Evolutionary conservation across 2,888 invertebrate species (phyloP), one percentile per base, ranked within the genome.

Genomic region (Marasmarcha lunaedactyla): DNA sequence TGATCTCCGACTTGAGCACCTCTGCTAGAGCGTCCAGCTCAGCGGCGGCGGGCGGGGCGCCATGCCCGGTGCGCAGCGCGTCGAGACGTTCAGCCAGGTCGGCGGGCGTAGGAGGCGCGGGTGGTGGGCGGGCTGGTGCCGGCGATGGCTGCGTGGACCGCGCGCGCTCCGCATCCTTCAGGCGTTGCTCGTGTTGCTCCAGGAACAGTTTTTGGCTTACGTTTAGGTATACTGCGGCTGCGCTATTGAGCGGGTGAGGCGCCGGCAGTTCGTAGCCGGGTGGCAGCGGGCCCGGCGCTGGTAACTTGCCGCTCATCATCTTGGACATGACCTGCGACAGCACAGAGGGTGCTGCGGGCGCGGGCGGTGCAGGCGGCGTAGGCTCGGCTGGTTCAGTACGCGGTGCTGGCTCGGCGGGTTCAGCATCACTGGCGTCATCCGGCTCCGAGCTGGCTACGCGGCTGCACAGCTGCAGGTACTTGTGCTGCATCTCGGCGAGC

Each of bases 21-120:
- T 95, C 94, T n/a, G 95, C 94, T 38, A 98, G 85, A 39, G 92
- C 92, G 64, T 95, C 94, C 5, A 96, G 84, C 59, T 96, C 96
- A 2, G 91, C 88, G 10, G 91, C 91, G 1, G 90, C 88, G 52
- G 89, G 87, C 33, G 90, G 86, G 39, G 87, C 88, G 45, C 89
- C 79, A 5, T 90, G 88, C 43, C 87, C 88, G 15, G 89, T 86
- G 50, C 93, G 86, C 63, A 93, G 86, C 62, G 93, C 89, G 54
- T 89, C 91, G 53, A 93, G 81, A 52, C 93, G 86, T 59, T 94
- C 93, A 15, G 91, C 88, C 35, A 93, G 85, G 58, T 93, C 91
- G 7, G 90, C 88, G 13, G 84, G 74, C 2, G 79, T 71, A 54
- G 85, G 68, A 33, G 85, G 63, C 49, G 85, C 59, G n/a, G 56